phyloP scores from a whole-genome alignment of 2,888 invertebrate species.

The Lobophora halterata region DNA sequence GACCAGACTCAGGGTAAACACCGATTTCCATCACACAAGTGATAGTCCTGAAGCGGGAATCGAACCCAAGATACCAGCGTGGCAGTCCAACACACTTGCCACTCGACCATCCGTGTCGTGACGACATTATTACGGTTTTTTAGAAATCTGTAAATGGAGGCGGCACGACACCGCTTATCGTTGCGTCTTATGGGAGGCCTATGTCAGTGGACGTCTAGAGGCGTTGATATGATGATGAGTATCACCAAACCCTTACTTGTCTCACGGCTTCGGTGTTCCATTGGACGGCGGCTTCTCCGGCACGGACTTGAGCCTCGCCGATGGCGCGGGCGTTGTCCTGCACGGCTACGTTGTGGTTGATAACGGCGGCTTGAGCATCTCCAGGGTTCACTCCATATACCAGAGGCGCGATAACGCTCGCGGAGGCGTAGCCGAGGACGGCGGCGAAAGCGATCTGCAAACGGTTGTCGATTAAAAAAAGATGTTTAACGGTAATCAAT shows the following conservation, averaged over 20 bases:
- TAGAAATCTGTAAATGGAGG: too few relatives aligned
- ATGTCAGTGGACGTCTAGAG: too few relatives aligned
- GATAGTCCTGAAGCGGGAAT: too few relatives aligned
- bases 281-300: conserved; percentile 62
- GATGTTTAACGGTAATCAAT: not conserved
- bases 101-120: too few relatives aligned
- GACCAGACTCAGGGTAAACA: too few relatives aligned
- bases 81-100: too few relatives aligned
- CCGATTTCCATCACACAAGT: too few relatives aligned
- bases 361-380: conserved; percentile 69
- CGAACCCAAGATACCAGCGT: too few relatives aligned
- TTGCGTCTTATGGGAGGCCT: too few relatives aligned
- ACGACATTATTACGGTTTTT: too few relatives aligned
- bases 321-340: conserved; percentile 61
- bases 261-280: conserved; percentile 61
- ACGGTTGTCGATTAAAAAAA: conserved; percentile 5
- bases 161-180: too few relatives aligned
- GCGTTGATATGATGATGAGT: too few relatives aligned
- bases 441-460: conserved; percentile 70
- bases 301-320: conserved; percentile 60
- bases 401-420: conserved; percentile 58
- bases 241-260: conserved; percentile 18
- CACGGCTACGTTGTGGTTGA: conserved; percentile 66
- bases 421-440: conserved; percentile 75
- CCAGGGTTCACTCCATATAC: conserved; percentile 63